Evolutionary conservation across 2,797 vertebrate genomes (phyloP).

Genomic region (Propithecus deckenii): DNA sequence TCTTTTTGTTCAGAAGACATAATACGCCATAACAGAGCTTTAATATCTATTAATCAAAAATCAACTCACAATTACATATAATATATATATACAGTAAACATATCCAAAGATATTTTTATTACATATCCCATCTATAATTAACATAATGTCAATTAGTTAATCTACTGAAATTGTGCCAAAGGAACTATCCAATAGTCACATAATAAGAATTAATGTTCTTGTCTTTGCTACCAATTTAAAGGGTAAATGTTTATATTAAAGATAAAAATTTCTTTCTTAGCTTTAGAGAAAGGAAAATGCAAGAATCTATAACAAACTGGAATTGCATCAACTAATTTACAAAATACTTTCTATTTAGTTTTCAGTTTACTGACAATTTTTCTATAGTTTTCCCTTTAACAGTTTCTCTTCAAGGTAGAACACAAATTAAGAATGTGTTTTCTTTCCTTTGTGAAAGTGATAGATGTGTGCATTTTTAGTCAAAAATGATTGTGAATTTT

Average conservation of each 20-base stretch:
- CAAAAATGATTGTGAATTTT: background rate
- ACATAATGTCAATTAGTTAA: background rate
- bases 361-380: background rate
- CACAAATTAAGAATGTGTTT: background rate
- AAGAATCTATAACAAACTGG: background rate
- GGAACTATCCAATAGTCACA: background rate
- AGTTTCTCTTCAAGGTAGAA: background rate
- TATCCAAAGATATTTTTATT: background rate
- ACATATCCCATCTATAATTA: background rate
- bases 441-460: background rate
- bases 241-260: background rate
- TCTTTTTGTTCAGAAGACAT: background rate
- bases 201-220: background rate
- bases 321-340: background rate
- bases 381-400: background rate
- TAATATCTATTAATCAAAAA: background rate
- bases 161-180: background rate
- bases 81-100: background rate
- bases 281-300: background rate
- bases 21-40: background rate
- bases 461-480: background rate
- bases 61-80: background rate
- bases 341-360: background rate
- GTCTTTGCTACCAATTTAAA: background rate
- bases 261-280: background rate